These are phyloP conservation scores for Batillaria attramentaria DNA, from an alignment of 1,140 invertebrate genomes.

Conservation along the genomic window DNA sequence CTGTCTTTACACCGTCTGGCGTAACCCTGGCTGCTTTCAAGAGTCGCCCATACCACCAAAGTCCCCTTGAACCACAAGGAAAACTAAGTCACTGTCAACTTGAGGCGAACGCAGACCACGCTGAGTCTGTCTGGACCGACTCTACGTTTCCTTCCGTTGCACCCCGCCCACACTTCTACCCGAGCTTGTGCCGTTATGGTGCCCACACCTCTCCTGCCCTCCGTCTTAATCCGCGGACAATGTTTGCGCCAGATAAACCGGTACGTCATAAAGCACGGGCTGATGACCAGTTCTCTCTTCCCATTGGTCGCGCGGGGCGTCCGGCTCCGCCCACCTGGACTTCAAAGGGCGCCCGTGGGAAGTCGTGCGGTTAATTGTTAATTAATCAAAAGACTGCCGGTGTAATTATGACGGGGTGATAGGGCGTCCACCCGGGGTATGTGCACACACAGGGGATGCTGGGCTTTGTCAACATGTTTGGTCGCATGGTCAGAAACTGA, in stretches of 20 bases:
- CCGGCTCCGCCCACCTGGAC: not conserved
- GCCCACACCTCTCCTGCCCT: not conserved
- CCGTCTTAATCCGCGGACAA: not conserved
- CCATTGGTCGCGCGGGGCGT: not conserved
- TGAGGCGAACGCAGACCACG: not conserved
- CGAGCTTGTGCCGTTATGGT: not conserved
- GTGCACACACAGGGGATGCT: not conserved
- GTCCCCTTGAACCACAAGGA: not conserved
- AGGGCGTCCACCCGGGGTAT: not conserved
- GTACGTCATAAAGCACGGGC: slow-evolving; percentile 7
- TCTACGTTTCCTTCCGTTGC: not conserved
- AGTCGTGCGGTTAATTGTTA: slow-evolving; percentile 5
- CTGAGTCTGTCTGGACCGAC: not conserved
- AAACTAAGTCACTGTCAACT: not conserved
- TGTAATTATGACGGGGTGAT: not conserved
- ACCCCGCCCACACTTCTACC: slow-evolving; percentile 1
- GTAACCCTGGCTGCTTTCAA: no score
- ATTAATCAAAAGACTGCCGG: slow-evolving; percentile 26
- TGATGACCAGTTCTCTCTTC: not conserved
- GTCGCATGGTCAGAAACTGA: not conserved
- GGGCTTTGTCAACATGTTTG: not conserved
- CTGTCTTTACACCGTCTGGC: no score
- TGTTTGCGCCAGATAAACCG: slow-evolving; percentile 26
- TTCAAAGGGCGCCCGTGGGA: slow-evolving; percentile 1
- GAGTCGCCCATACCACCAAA: not conserved